Evolutionary conservation across 2,797 vertebrate genomes (phyloP), one percentile per base, ranked within the genome.

Genomic region (Chiloscyllium punctatum): DNA sequence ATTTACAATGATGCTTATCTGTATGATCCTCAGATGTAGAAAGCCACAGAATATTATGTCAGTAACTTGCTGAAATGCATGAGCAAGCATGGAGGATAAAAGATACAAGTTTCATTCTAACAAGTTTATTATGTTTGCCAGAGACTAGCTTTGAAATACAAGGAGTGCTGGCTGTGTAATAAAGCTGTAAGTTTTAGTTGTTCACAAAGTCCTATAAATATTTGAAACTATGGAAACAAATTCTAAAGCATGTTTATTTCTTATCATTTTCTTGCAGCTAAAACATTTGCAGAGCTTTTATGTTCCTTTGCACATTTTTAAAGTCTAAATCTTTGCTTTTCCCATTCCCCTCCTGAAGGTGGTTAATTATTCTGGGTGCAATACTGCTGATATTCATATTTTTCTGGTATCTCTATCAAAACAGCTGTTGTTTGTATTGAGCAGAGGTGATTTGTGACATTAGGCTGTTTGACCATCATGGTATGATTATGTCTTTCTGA

Each of bases 61-160:
- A 37, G 88, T 66, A 91, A 91, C 88, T 91, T 91, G 88, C 16
- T 66, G 57, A 91, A 91, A 91, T 91, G 88, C 57, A 66, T 91
- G 33, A 68, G 88, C 62, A 91, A 91, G 30, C 87, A 90, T 90
- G 87, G 30, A 33, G 51, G 30, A 90, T 57, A 90, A 90, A 62
- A 90, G 18, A 91, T 84, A 42, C 33, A 91, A 2, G 88, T 68
- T 21, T 62, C 88, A 21, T 91, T 91, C 33, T 91, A 37, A 18
- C 57, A 91, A n/a, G 88, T 91, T 91, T 18, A 66, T 91, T 68
- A 62, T 68, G 88, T 68, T n/a, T 21, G 6, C 16, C 33, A 62
- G 88, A 62, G 30, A 91, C 16, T 21, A n/a, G 33, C 57, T 91
- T 68, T 91, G 21, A 91, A 91, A 68, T 33, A 68, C 30, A 68